Evolutionary conservation across 1,140 invertebrate species (phyloP).

Genomic region (Eriosoma lanigerum): DNA sequence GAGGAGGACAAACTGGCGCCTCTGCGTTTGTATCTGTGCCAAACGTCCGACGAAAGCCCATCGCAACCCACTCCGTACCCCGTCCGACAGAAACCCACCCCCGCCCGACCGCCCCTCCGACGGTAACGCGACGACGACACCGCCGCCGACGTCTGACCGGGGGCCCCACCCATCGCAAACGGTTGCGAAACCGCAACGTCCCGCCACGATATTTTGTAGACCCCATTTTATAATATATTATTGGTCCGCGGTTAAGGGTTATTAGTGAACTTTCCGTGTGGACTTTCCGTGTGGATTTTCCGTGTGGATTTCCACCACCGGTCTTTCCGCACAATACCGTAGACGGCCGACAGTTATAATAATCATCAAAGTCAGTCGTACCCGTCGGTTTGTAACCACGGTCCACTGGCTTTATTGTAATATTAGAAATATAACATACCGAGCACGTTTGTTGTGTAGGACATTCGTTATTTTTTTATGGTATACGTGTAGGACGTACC

Average conservation of each 20-base stretch:
- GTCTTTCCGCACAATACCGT: neutral
- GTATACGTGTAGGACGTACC: too few relatives aligned
- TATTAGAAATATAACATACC: too few relatives aligned
- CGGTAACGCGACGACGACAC: neutral
- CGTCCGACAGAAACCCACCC: too few relatives aligned
- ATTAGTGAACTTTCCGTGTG: too few relatives aligned
- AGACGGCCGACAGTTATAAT: too few relatives aligned
- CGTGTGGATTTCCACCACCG: neutral
- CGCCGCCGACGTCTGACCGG: neutral
- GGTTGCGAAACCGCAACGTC: constrained; percentile 5
- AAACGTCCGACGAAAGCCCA: constrained; percentile 36
- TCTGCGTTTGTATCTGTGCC: constrained; percentile 31
- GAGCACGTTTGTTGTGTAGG: too few relatives aligned
- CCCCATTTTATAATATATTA: neutral
- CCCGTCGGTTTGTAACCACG: too few relatives aligned
- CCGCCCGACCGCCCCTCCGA: too few relatives aligned
- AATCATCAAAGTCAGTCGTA: too few relatives aligned
- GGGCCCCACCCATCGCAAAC: neutral
- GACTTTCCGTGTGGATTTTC: neutral
- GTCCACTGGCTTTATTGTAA: too few relatives aligned
- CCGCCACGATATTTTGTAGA: neutral
- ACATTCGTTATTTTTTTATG: too few relatives aligned
- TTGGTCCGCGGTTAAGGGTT: too few relatives aligned
- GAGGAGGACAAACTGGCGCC: constrained; percentile 39
- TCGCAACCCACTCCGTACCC: neutral